Percentiles rank a stretch among this genome's conserved stretches.
phyloP scores from a whole-genome alignment of 2,797 vertebrate species.

The Sitta carolinensis region DNA sequence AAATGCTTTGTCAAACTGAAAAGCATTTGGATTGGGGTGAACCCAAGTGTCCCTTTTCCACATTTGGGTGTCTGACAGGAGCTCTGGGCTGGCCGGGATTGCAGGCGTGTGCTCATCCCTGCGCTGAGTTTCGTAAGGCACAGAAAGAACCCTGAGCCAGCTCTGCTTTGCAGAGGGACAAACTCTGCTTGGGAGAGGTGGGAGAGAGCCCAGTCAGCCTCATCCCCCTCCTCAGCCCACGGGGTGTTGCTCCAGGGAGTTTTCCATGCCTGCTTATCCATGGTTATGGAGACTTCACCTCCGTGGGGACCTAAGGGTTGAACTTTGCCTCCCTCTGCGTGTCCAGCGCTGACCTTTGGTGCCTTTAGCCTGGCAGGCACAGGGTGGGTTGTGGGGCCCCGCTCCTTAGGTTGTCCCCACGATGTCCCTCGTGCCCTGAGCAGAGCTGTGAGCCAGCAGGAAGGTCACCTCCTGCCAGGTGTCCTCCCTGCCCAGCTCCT shows the following conservation, averaged over 20 bases:
- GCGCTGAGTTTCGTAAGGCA: not conserved
- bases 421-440: accelerated
- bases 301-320: not conserved
- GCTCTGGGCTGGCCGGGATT: not conserved
- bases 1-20: not conserved
- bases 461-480: not conserved
- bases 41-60: not conserved
- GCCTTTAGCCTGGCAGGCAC: not conserved
- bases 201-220: not conserved
- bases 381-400: not conserved
- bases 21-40: not conserved
- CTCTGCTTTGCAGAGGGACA: not conserved
- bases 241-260: not conserved
- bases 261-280: not conserved
- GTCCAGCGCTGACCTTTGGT: not conserved
- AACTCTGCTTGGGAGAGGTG: not conserved
- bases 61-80: accelerated
- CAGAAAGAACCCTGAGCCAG: not conserved
- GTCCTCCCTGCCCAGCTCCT: not conserved
- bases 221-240: accelerated
- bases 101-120: not conserved
- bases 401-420: not conserved
- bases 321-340: not conserved
- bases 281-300: not conserved
- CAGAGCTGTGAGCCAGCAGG: not conserved